Conservation (phyloP, 2,888 invertebrate species). For the Platerodrilus igneus region DNA sequence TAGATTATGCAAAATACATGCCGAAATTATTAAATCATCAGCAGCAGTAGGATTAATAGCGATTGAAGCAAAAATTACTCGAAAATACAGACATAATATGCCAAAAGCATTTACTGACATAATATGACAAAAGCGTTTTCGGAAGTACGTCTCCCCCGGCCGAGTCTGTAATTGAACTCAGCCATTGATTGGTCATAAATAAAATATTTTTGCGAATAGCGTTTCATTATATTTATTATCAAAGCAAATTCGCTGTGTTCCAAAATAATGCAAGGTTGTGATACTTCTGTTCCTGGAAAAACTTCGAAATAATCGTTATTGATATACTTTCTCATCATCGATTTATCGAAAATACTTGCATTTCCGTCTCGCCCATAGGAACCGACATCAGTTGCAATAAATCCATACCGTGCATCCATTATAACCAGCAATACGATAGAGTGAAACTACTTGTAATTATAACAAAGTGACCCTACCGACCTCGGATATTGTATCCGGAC, state of each 20-base stretch:
- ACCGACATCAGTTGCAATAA: no score
- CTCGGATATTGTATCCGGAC: no score
- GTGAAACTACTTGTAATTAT: no score
- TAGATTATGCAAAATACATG: conserved; percentile 30
- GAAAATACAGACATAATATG: conserved; percentile 23
- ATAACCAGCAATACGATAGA: no score
- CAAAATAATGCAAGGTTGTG: conserved; percentile 14
- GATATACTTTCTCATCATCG: conserved; percentile 24
- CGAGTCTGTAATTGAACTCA: conserved; percentile 35
- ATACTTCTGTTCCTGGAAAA: conserved; percentile 23
- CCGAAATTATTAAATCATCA: conserved; percentile 25
- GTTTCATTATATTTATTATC: conserved; percentile 32
- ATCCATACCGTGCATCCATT: background rate
- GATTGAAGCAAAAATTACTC: conserved; percentile 27
- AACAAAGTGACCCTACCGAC: no score
- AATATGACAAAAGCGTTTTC: no score
- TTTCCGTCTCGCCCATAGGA: conserved; percentile 26
- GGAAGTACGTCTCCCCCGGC: conserved; percentile 19
- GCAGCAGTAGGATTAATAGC: conserved; percentile 28
- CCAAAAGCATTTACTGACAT: no score
- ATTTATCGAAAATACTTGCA: conserved; percentile 24
- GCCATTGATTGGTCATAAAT: conserved; percentile 26
- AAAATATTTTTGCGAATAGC: conserved; percentile 29
- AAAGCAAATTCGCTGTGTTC: conserved; percentile 34
- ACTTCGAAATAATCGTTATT: no score